These are phyloP conservation scores for Hermaeophaga mercurialis DNA, from an alignment of 2,888 invertebrate genomes.

Conservation along the genomic window DNA sequence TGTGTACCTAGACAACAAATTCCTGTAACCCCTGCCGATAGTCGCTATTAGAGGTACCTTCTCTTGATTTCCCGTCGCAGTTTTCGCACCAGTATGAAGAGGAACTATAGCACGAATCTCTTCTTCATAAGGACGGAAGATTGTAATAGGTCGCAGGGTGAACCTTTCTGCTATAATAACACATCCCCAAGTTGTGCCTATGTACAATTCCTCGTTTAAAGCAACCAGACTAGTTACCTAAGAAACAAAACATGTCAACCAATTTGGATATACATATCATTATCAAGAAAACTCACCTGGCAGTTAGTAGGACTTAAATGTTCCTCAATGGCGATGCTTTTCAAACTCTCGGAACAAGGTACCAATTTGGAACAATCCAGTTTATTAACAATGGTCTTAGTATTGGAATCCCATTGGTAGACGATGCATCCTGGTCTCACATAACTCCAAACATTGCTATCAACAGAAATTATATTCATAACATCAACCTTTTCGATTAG, in stretches of 20 bases:
- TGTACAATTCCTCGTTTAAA: slow-evolving; percentile 74
- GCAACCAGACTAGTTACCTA: slow-evolving; percentile 73
- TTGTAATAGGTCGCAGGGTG: slow-evolving; percentile 82
- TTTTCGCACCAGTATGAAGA: slow-evolving; percentile 51
- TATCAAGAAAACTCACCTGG: slow-evolving; percentile 60
- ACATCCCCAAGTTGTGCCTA: slow-evolving; percentile 95
- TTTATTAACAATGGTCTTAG: slow-evolving; percentile 72
- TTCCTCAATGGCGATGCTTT: slow-evolving; percentile 89
- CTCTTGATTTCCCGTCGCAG: slow-evolving; percentile 28
- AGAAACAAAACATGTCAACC: too few species aligned
- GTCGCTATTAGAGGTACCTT: slow-evolving; percentile 55
- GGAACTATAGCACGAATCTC: slow-evolving; percentile 72
- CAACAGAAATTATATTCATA: slow-evolving; percentile 70
- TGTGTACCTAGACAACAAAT: slow-evolving; percentile 69
- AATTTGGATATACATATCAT: too few species aligned
- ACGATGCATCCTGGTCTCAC: slow-evolving; percentile 87
- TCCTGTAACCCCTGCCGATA: slow-evolving; percentile 84
- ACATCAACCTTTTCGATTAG: slow-evolving; percentile 68
- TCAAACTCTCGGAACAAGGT: slow-evolving; percentile 89
- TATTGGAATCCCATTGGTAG: slow-evolving; percentile 81
- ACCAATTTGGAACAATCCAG: slow-evolving; percentile 91
- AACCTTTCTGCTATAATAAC: slow-evolving; percentile 85
- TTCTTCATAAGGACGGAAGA: slow-evolving; percentile 90
- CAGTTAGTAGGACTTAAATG: slow-evolving; percentile 78
- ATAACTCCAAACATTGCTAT: slow-evolving; percentile 75